Percentiles rank a stretch among this genome's conserved stretches.
Conservation (phyloP, 2,797 vertebrate species). For the Hirundo rustica region DNA sequence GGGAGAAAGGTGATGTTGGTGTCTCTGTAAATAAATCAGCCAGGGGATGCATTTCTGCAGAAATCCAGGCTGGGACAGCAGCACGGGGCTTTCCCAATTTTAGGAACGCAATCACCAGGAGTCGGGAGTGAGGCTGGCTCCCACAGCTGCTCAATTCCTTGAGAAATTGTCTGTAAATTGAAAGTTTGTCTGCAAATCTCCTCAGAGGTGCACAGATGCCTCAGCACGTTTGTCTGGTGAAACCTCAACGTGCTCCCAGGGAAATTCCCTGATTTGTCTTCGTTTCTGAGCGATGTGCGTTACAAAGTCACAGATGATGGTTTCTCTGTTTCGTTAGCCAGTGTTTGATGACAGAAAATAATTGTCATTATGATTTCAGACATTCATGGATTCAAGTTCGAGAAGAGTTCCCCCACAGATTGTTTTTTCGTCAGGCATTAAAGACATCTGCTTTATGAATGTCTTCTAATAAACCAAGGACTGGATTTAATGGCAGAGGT, state of each 20-base stretch:
- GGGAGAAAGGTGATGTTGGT: neutral
- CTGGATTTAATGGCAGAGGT: neutral
- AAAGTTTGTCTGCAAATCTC: neutral
- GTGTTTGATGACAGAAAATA: neutral
- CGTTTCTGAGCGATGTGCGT: neutral
- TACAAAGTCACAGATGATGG: neutral
- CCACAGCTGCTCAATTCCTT: neutral
- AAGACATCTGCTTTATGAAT: neutral
- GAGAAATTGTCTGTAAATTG: neutral
- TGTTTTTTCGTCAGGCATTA: neutral
- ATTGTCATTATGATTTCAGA: neutral
- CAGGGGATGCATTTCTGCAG: neutral
- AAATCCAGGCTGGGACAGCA: neutral
- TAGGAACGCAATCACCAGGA: neutral
- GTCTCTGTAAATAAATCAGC: neutral
- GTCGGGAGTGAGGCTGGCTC: neutral
- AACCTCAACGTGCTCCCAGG: neutral
- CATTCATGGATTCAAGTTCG: neutral
- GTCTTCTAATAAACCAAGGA: neutral
- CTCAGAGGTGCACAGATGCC: neutral
- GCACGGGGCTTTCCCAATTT: neutral
- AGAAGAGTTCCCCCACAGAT: neutral
- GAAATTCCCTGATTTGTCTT: neutral
- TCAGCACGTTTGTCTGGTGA: accelerated
- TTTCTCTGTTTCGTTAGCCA: neutral